Percentiles rank a stretch among this genome's conserved stretches.
Evolutionary conservation across 2,888 invertebrate species (phyloP).

Genomic region (Tuberolachnus salignus): DNA sequence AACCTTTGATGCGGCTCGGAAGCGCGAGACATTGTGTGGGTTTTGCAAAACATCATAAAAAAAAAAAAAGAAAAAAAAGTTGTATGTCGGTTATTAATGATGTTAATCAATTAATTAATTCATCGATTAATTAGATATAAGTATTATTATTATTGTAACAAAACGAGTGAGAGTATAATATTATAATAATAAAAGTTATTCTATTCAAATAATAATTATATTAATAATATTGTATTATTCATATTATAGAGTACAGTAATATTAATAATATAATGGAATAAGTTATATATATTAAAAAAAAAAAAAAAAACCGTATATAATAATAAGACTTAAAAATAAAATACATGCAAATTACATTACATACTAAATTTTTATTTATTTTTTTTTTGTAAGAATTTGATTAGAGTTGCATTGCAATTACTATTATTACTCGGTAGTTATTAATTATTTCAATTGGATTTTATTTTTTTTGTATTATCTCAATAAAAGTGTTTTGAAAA

Average conservation of each 20-base stretch:
- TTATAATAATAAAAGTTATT: background rate
- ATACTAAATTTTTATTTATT: background rate
- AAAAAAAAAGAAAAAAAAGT: too few relatives aligned
- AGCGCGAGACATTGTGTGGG: background rate
- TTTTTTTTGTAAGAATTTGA: conserved; percentile 28
- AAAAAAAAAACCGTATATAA: too few relatives aligned
- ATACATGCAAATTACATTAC: background rate
- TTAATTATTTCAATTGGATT: background rate
- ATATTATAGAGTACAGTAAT: background rate
- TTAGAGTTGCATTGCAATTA: conserved; percentile 32
- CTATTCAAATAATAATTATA: background rate
- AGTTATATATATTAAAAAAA: background rate
- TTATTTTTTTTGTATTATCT: background rate
- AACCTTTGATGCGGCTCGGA: too few relatives aligned
- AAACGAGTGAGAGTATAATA: too few relatives aligned
- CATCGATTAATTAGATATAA: background rate
- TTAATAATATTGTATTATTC: background rate
- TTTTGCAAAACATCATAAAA: too few relatives aligned
- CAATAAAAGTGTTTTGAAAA: background rate
- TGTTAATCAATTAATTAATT: background rate
- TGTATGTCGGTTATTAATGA: too few relatives aligned
- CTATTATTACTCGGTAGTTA: background rate
- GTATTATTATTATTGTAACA: too few relatives aligned
- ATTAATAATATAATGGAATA: background rate
- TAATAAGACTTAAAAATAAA: background rate